Percentiles rank a stretch among this genome's conserved stretches.
These are phyloP conservation scores for Thunnus thynnus DNA, from an alignment of 2,113 vertebrate genomes.

Conservation along the genomic window DNA sequence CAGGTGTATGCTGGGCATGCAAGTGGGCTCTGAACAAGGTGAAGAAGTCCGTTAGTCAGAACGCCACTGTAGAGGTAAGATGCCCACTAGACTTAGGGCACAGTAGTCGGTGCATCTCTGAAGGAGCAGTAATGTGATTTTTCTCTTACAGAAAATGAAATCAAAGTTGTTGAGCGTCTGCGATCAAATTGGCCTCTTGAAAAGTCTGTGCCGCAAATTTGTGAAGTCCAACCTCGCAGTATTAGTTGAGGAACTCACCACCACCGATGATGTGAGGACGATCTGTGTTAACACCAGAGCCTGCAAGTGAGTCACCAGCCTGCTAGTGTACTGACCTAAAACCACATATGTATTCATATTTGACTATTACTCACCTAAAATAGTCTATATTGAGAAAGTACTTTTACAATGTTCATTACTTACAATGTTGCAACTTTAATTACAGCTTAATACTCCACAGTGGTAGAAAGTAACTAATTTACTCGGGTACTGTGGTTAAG, in stretches of 20 bases:
- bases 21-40: constrained; percentile 68
- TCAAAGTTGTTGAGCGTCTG: constrained; percentile 40
- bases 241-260: constrained; percentile 71
- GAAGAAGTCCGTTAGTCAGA: constrained; percentile 10
- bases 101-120: too few species aligned
- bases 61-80: constrained; percentile 34
- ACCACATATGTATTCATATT: too few species aligned
- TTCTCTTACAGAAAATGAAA: constrained; percentile 30
- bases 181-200: constrained; percentile 60
- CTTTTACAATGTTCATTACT: too few species aligned
- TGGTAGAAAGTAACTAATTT: too few species aligned
- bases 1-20: constrained; percentile 71
- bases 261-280: constrained; percentile 66
- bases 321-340: neutral
- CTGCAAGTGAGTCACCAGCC: constrained; percentile 73
- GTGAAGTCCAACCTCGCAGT: neutral
- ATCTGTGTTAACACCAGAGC: constrained; percentile 67
- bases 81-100: neutral
- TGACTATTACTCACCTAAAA: too few species aligned
- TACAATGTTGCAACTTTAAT: too few species aligned
- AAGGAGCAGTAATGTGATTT: neutral
- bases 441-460: too few species aligned
- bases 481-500: too few species aligned
- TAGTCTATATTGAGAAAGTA: too few species aligned
- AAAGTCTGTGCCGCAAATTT: constrained; percentile 44